These are phyloP conservation scores for Mantis religiosa DNA, from an alignment of 2,888 invertebrate genomes.

Conservation along the genomic window DNA sequence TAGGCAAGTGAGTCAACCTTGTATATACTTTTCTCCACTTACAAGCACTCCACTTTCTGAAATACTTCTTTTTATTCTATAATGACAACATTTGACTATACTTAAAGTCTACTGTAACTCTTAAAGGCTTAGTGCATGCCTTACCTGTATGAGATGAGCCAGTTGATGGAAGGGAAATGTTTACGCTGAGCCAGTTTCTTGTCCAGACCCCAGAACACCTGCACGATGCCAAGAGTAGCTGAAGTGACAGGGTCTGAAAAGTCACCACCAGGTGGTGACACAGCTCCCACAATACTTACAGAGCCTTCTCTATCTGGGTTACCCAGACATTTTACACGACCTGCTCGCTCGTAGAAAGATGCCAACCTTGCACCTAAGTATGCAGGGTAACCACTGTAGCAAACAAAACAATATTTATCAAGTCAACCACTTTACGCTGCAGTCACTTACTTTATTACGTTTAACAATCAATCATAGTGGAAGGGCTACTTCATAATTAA, in stretches of 20 bases:
- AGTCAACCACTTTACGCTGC: too few species aligned
- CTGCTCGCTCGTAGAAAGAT: conserved; percentile 99
- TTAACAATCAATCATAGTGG: too few species aligned
- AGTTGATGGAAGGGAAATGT: conserved; percentile 99
- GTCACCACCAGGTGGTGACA: conserved; percentile 99
- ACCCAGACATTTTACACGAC: conserved; percentile 93
- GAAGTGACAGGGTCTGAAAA: conserved; percentile 99
- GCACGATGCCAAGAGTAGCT: conserved; percentile 96
- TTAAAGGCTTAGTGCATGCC: too few species aligned
- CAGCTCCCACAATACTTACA: conserved; percentile 98
- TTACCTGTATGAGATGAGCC: conserved; percentile 92
- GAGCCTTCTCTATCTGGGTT: conserved; percentile 98
- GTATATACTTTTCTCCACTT: too few species aligned
- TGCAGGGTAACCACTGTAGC: conserved; percentile 91
- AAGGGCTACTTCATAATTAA: too few species aligned
- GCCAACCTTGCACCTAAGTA: conserved; percentile 97
- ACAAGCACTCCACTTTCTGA: too few species aligned
- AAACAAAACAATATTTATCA: not conserved
- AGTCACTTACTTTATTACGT: too few species aligned
- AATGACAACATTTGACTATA: too few species aligned
- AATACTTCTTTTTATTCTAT: too few species aligned
- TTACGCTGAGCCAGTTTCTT: conserved; percentile 98
- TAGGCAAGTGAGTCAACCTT: too few species aligned
- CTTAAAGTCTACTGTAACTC: too few species aligned
- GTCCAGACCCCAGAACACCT: conserved; percentile 99